These are phyloP conservation scores for Pammene aurita DNA, from an alignment of 2,888 invertebrate genomes.

Conservation along the genomic window DNA sequence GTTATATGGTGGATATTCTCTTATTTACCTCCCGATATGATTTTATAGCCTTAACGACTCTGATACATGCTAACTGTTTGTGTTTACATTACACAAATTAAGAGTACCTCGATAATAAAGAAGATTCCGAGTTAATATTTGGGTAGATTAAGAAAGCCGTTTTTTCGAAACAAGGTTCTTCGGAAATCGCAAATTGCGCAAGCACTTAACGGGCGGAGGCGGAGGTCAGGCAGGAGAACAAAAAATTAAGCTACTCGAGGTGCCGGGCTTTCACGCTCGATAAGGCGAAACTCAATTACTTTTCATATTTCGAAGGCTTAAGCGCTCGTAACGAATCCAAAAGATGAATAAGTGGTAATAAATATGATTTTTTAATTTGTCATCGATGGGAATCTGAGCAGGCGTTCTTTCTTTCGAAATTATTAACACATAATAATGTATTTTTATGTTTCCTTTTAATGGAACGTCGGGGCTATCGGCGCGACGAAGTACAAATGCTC, in stretches of 20 bases:
- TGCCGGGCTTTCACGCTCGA: constrained; percentile 55
- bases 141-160: constrained; percentile 57
- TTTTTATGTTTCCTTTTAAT: constrained; percentile 82
- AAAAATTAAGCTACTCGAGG: constrained; percentile 61
- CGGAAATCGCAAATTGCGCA: constrained; percentile 49
- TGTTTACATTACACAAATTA: constrained; percentile 50
- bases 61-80: constrained; percentile 41
- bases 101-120: constrained; percentile 56
- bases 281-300: constrained; percentile 63
- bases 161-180: constrained; percentile 49
- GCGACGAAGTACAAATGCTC: constrained; percentile 50
- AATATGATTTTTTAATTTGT: constrained; percentile 70
- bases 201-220: constrained; percentile 19
- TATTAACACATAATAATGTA: constrained; percentile 83
- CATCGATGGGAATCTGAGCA: constrained; percentile 55
- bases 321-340: constrained; percentile 57
- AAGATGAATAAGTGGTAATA: constrained; percentile 58
- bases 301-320: constrained; percentile 50
- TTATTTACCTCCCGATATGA: constrained; percentile 37
- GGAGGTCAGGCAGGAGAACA: constrained; percentile 39
- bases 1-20: constrained; percentile 37
- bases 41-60: constrained; percentile 38
- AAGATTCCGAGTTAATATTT: constrained; percentile 55
- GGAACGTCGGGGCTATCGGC: constrained; percentile 75
- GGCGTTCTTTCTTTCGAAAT: constrained; percentile 73